Percentiles rank a stretch among this genome's conserved stretches.
phyloP scores from a whole-genome alignment of 2,888 invertebrate species.

The Campoplex capitator region DNA sequence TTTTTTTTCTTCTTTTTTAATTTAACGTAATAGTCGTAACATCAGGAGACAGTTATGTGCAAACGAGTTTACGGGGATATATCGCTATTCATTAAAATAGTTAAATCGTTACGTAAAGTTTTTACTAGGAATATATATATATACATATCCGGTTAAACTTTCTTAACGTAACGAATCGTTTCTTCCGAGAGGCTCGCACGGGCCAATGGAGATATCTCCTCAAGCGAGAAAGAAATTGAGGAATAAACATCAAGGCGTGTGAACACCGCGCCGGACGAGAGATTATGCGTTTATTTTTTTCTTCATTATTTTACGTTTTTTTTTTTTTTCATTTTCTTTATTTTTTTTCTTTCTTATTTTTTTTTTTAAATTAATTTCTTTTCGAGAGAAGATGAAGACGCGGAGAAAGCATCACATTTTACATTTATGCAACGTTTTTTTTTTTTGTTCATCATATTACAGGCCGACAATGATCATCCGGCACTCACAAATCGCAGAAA shows the following conservation, averaged over 20 bases:
- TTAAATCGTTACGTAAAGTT: slow-evolving; percentile 59
- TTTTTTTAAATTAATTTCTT: slow-evolving; percentile 23
- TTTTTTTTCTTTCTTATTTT: not conserved
- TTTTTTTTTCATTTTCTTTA: no score
- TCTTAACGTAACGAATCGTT: slow-evolving; percentile 70
- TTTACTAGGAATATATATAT: slow-evolving; percentile 12
- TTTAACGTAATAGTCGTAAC: slow-evolving; percentile 14
- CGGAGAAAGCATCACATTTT: slow-evolving; percentile 59
- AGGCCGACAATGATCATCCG: slow-evolving; percentile 71
- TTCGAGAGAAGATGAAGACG: slow-evolving; percentile 41
- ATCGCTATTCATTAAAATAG: slow-evolving; percentile 39
- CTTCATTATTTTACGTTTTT: not conserved
- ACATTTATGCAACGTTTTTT: not conserved
- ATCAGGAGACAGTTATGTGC: slow-evolving; percentile 4
- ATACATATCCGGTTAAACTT: slow-evolving; percentile 67
- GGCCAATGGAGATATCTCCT: slow-evolving; percentile 42
- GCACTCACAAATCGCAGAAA: slow-evolving; percentile 73
- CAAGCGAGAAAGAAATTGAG: slow-evolving; percentile 17
- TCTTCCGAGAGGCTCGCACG: slow-evolving; percentile 56
- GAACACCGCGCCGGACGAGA: slow-evolving; percentile 41
- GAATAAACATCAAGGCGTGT: slow-evolving; percentile 41
- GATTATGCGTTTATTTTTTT: slow-evolving; percentile 19
- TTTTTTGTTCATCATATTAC: slow-evolving; percentile 6
- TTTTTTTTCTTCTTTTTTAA: not conserved
- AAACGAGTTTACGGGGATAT: slow-evolving; percentile 22